Evolutionary conservation across 2,797 vertebrate species (phyloP).

Genomic region (Spheniscus humboldti): DNA sequence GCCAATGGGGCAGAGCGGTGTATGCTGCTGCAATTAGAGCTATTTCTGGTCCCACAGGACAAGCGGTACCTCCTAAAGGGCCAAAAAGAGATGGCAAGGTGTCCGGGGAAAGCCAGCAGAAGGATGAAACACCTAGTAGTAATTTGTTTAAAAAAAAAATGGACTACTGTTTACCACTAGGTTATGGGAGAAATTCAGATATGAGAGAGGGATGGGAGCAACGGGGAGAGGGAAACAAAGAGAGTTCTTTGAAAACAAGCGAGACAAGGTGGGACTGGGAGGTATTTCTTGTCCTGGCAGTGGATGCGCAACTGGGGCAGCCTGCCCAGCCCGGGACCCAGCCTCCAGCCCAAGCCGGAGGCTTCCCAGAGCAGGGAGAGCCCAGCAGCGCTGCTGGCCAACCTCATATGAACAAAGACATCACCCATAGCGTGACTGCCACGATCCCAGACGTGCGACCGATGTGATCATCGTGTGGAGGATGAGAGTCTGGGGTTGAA

Average conservation of each 20-base stretch:
- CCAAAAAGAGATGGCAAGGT: neutral
- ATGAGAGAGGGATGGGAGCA: neutral
- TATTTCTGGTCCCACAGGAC: neutral
- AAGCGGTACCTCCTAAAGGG: neutral
- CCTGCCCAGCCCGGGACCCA: neutral
- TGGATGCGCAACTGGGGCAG: neutral
- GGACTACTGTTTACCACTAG: neutral
- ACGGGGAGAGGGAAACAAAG: neutral
- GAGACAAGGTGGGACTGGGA: neutral
- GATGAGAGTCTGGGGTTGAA: neutral
- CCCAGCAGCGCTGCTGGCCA: neutral
- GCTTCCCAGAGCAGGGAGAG: neutral
- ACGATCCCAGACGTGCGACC: fast-evolving
- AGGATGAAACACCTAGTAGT: neutral
- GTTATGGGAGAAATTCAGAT: neutral
- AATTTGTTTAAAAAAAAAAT: neutral
- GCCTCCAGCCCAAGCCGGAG: neutral
- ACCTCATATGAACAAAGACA: fast-evolving
- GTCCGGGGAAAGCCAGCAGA: neutral
- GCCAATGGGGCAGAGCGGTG: fast-evolving
- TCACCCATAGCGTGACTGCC: fast-evolving
- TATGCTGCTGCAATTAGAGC: fast-evolving
- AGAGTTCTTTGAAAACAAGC: neutral
- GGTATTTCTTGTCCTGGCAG: neutral
- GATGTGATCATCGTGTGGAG: fast-evolving